Evolutionary conservation across 2,888 invertebrate species (phyloP).

Genomic region (Lysandra coridon): DNA sequence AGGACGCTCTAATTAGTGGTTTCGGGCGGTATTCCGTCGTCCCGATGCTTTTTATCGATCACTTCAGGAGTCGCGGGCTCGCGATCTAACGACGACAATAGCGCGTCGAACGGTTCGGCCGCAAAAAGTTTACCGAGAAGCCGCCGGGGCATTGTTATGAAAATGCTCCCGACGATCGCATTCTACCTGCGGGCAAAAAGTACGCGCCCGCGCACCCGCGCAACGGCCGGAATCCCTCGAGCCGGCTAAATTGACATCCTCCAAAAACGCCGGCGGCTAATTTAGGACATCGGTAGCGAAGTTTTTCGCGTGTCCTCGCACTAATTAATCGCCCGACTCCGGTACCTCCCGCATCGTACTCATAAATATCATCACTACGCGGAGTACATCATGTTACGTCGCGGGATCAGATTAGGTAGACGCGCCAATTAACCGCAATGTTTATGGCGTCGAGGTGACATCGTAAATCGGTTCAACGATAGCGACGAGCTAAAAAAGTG

Average conservation of each 20-base stretch:
- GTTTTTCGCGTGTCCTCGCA: conserved; percentile 59
- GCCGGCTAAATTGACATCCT: conserved; percentile 70
- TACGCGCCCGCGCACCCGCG: conserved; percentile 69
- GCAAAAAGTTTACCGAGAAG: conserved; percentile 71
- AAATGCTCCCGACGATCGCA: conserved; percentile 73
- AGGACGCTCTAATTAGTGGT: conserved; percentile 58
- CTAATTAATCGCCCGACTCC: conserved; percentile 47
- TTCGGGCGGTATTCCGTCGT: conserved; percentile 52
- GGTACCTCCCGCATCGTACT: conserved; percentile 46
- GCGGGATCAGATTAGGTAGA: background rate
- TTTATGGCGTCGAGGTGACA: background rate
- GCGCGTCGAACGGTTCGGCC: conserved; percentile 71
- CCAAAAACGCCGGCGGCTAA: conserved; percentile 70
- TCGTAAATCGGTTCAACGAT: background rate
- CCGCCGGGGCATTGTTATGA: conserved; percentile 78
- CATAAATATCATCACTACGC: conserved; percentile 26
- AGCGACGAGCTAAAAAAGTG: background rate
- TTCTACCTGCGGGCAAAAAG: conserved; percentile 77
- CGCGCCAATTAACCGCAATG: conserved; percentile 24
- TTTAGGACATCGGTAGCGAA: conserved; percentile 64
- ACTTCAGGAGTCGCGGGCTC: conserved; percentile 70
- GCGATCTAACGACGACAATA: conserved; percentile 77
- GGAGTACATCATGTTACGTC: background rate
- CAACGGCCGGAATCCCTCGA: conserved; percentile 61
- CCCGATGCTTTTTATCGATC: conserved; percentile 69